Base-by-base conservation (phyloP, 1,140 invertebrate species). In the Trissolcus basalis region DNA sequence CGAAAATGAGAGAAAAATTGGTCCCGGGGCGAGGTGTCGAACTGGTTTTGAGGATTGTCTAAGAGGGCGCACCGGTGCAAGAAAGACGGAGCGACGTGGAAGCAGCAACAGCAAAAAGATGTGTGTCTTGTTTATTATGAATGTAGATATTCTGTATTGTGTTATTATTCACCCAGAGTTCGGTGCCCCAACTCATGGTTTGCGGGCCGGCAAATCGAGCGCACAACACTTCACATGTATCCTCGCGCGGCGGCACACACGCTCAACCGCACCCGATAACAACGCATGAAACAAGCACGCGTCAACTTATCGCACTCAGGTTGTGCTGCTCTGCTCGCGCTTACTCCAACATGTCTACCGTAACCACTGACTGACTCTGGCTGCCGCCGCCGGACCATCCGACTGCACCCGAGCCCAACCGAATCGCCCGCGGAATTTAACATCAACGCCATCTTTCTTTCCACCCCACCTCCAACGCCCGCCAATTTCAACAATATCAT, bases 101-200 rank as follows among this genome's bases (percentile, higher is more conserved):
- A 41, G 32, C 35, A 41, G 32, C 35, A 33, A 51, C 27, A 48
- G 36, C n/a, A 49, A 55, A 39, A 3, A 9, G 3, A 1, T 27
- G 19, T 27, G 2, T 27, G 43, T 45, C 3, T 45, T 39, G 36
- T 39, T 11, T 39, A 39, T 39, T 39, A n/a, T 39, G 2, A n/a
- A 39, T 39, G n/a, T 39, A 39, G n/a, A n/a, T n/a, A n/a, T n/a
- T n/a, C n/a, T n/a, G n/a, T n/a, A n/a, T n/a, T n/a, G n/a, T n/a
- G n/a, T n/a, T 39, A 39, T 39, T 39, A 90, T 90, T 90, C 82
- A 91, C 90, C 90, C 90, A 91, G 81, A 91, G 86, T 83, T 91
- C 90, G 76, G 86, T 90, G 80, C 90, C 90, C 90, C 90, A 91
- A 88, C 90, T 91, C 89, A 90, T 90, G 83, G 84, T 90, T 83